These are phyloP conservation scores for Hiodon tergisus DNA, from an alignment of 2,113 vertebrate species.

Conservation along the genomic window DNA sequence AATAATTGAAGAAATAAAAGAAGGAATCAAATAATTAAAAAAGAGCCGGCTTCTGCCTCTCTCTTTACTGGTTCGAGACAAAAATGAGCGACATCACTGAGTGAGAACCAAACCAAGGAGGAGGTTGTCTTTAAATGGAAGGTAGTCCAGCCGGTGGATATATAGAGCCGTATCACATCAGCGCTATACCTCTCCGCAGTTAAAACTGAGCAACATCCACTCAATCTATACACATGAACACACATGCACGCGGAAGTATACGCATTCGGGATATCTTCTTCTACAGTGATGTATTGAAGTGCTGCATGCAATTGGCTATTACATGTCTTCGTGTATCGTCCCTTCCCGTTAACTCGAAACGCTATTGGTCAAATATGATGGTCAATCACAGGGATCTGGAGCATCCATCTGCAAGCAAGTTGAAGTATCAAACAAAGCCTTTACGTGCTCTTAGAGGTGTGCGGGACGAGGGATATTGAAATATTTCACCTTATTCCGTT, in stretches of 20 bases:
- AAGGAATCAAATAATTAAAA: slow-evolving; percentile 64
- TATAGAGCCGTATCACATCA: slow-evolving; percentile 78
- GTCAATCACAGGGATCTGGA: slow-evolving; percentile 46
- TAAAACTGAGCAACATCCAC: slow-evolving; percentile 50
- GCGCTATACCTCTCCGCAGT: slow-evolving; percentile 75
- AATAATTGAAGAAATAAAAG: slow-evolving; percentile 62
- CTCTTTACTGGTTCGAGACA: slow-evolving; percentile 78
- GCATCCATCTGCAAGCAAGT: slow-evolving; percentile 7
- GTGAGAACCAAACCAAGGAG: slow-evolving; percentile 59
- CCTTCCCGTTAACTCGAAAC: slow-evolving; percentile 18
- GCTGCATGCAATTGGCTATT: slow-evolving; percentile 55
- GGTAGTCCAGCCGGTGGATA: slow-evolving; percentile 66
- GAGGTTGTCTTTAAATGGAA: slow-evolving; percentile 72
- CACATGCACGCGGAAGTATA: slow-evolving; percentile 77
- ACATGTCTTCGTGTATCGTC: slow-evolving; percentile 19
- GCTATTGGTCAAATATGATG: slow-evolving; percentile 46
- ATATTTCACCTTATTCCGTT: background rate
- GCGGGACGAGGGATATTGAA: background rate
- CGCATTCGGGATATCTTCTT: slow-evolving; percentile 45
- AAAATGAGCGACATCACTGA: slow-evolving; percentile 76
- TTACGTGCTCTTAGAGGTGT: slow-evolving; percentile 4
- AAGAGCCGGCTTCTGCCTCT: slow-evolving; percentile 65
- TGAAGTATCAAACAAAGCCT: slow-evolving; percentile 18
- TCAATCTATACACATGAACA: slow-evolving; percentile 55
- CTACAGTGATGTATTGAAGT: slow-evolving; percentile 44